A percentile compares a stretch with the other conserved stretches of the same genome.
Conservation (phyloP, 2,888 invertebrate genomes). For the Catocala sponsa region DNA sequence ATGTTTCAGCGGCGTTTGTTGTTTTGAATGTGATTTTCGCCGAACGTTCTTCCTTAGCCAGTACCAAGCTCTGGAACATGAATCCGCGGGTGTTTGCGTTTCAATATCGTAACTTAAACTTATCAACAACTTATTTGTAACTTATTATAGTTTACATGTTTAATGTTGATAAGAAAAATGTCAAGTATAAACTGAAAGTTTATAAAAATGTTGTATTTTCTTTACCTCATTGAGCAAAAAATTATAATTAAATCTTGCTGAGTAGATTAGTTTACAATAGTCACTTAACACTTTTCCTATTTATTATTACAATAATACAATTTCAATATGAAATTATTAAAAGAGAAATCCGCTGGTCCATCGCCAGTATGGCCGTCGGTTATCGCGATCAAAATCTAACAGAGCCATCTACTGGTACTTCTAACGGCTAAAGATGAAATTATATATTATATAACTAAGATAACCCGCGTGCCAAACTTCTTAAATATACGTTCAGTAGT, state of each 20-base stretch:
- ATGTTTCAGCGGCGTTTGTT: slow-evolving; percentile 71
- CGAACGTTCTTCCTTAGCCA: slow-evolving; percentile 79
- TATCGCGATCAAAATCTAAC: too few species aligned
- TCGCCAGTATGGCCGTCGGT: too few species aligned
- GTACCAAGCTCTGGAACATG: slow-evolving; percentile 79
- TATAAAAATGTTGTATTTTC: neutral
- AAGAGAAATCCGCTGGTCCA: too few species aligned
- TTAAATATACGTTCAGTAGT: too few species aligned
- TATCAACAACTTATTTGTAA: slow-evolving; percentile 16
- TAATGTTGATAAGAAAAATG: slow-evolving; percentile 55
- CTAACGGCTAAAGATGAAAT: too few species aligned
- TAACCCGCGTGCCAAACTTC: too few species aligned
- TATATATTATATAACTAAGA: too few species aligned
- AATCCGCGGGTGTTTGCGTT: slow-evolving; percentile 54
- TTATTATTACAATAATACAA: slow-evolving; percentile 54
- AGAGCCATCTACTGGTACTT: too few species aligned
- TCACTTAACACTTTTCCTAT: slow-evolving; percentile 61
- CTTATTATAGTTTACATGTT: slow-evolving; percentile 10
- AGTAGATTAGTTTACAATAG: neutral
- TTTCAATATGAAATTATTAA: slow-evolving; percentile 45
- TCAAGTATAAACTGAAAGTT: slow-evolving; percentile 41
- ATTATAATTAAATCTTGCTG: neutral
- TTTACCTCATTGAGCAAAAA: neutral
- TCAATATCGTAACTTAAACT: slow-evolving; percentile 18
- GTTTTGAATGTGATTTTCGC: slow-evolving; percentile 80